Evolutionary conservation across 1,140 invertebrate species (phyloP).

Genomic region (Caerostris darwini): DNA sequence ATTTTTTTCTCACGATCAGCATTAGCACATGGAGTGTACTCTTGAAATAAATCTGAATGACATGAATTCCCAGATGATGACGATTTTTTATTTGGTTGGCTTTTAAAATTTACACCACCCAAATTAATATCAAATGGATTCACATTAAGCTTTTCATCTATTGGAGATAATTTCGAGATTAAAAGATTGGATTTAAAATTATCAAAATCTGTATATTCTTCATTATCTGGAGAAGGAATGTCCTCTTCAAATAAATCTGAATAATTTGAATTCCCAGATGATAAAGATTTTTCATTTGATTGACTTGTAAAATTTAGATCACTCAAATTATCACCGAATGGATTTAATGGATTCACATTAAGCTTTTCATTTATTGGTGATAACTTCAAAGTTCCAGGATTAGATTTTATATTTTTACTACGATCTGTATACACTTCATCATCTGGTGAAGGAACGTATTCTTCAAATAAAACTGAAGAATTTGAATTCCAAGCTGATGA

Average conservation of each 20-base stretch:
- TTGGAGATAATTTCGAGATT: not conserved
- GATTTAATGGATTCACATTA: slow-evolving; percentile 38
- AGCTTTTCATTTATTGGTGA: not conserved
- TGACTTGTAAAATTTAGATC: not conserved
- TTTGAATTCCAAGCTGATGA: too few relatives aligned
- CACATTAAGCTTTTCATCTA: not conserved
- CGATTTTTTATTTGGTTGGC: not conserved
- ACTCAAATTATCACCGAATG: not conserved
- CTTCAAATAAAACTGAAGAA: too few relatives aligned
- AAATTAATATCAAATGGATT: slow-evolving; percentile 32
- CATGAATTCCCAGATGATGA: too few relatives aligned
- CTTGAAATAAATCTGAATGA: not conserved
- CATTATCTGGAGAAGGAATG: not conserved
- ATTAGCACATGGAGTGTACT: not conserved
- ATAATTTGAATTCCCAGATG: not conserved
- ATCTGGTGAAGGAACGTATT: too few relatives aligned
- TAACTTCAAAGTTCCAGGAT: not conserved
- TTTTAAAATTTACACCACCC: not conserved
- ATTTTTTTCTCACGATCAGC: not conserved
- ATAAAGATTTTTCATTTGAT: not conserved
- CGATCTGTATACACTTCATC: too few relatives aligned
- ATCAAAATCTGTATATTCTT: too few relatives aligned
- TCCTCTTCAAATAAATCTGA: not conserved
- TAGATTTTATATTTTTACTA: not conserved
- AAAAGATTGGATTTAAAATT: not conserved